Evolutionary conservation across 2,888 invertebrate species (phyloP).

Genomic region (Chorisops tibialis): DNA sequence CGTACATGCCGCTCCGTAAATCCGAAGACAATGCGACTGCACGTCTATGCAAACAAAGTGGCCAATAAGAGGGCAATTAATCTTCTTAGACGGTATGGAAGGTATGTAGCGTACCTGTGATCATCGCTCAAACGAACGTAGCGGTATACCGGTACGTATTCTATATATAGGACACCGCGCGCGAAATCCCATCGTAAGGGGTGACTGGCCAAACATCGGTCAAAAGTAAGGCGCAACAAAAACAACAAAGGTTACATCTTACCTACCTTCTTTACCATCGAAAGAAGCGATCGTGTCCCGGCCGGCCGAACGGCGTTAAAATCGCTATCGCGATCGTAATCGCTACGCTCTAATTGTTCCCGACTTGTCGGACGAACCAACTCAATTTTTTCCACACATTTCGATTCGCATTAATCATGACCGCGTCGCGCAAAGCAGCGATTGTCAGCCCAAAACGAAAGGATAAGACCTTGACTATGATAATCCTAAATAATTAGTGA

Average conservation of each 20-base stretch:
- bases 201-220: slow-evolving; percentile 30
- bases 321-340: slow-evolving; percentile 17
- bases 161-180: slow-evolving; percentile 5
- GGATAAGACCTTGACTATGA: slow-evolving; percentile 3
- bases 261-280: slow-evolving; percentile 1
- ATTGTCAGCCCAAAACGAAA: slow-evolving; percentile 28
- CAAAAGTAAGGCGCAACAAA: slow-evolving; percentile 33
- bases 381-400: slow-evolving; percentile 20
- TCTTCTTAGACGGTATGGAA: slow-evolving; percentile 36
- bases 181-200: slow-evolving; percentile 15
- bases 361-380: slow-evolving; percentile 21
- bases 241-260: slow-evolving; percentile 24
- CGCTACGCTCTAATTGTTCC: slow-evolving; percentile 30
- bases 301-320: slow-evolving; percentile 10
- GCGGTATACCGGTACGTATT: slow-evolving; percentile 9
- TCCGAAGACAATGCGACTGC: slow-evolving; percentile 30
- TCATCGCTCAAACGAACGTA: not conserved
- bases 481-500: slow-evolving; percentile 41
- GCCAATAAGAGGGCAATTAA: slow-evolving; percentile 40
- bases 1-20: slow-evolving; percentile 25
- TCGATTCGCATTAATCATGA: slow-evolving; percentile 37
- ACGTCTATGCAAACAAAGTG: slow-evolving; percentile 36
- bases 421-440: too few relatives aligned
- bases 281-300: slow-evolving; percentile 5
- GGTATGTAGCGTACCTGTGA: too few relatives aligned